Conservation (phyloP, 2,888 invertebrate genomes). For the Oxystoma pomonae region DNA sequence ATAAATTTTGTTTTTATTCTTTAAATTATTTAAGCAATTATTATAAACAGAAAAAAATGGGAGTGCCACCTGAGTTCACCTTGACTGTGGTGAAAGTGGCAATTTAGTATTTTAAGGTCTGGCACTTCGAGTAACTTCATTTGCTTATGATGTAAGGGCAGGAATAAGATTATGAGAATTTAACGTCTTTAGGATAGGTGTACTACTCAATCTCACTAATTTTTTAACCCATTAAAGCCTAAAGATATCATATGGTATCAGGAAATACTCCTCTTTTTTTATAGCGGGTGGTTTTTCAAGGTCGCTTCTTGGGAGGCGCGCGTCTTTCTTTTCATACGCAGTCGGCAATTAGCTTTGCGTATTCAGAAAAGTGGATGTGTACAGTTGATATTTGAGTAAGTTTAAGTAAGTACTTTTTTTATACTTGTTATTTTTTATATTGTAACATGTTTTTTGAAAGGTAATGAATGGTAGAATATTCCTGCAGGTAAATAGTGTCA, state of each 20-base stretch:
- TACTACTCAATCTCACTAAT: too few species aligned
- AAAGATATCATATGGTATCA: background rate
- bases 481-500: background rate
- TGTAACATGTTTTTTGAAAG: background rate
- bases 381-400: background rate
- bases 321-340: background rate
- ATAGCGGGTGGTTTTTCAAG: background rate
- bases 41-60: too few species aligned
- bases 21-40: too few species aligned
- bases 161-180: too few species aligned
- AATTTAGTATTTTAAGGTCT: too few species aligned
- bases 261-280: background rate
- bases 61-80: too few species aligned
- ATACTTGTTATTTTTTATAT: background rate
- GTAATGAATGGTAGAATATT: background rate
- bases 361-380: background rate
- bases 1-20: too few species aligned
- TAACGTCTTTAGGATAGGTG: too few species aligned
- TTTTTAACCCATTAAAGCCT: background rate
- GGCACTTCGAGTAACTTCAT: too few species aligned
- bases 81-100: too few species aligned
- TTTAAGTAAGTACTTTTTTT: background rate
- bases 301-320: background rate
- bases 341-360: background rate
- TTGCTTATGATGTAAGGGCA: too few species aligned